Base-by-base conservation (phyloP, 2,888 invertebrate genomes). In the Leucozona laternaria region DNA sequence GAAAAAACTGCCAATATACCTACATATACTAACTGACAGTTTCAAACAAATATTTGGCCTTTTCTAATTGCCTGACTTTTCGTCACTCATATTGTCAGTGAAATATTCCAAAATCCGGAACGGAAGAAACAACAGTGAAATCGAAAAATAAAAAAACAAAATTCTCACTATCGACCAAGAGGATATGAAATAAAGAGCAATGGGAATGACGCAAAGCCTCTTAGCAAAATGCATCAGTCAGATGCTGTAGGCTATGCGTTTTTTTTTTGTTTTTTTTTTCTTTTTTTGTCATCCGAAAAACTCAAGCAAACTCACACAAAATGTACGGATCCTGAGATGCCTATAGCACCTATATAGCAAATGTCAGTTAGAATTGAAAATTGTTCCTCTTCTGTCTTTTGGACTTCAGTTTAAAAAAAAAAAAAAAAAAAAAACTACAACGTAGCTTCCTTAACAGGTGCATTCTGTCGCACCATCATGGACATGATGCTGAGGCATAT, bases 21-120 rank as follows among this genome's bases (percentile, higher is more conserved):
- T n/a, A n/a, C n/a, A 43, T 62, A 15, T 17, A 11, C 11, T 3
- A 25, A 11, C 1, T 17, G 62, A n/a, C 43, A 62, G 60, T 13
- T 25, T 10, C 20, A 20, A 48, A 25, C 25, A 78, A 62, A 79
- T 66, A 58, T 48, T 72, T 31, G 57, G n/a, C 17, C 55, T 28
- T 55, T 8, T 75, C 62, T 62, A 72, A 85, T 85, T 77, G 80
- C 60, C 60, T 80, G 77, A 77, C 71, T 72, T 85, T 62, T 85
- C 77, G 60, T 72, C 79, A 72, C 68, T 60, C 31, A 66, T 64
- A 57, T 37, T 22, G 28, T 28, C 15, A 31, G 31, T 34, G 20
- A 34, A 48, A 66, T 31, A 66, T 45, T 28, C 62, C 62, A 31
- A n/a, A n/a, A 31, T 48, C 20, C 28, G 3, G 1, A 28, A n/a